Evolutionary conservation across 2,113 vertebrate species (phyloP).

Genomic region (Jacana jacana): DNA sequence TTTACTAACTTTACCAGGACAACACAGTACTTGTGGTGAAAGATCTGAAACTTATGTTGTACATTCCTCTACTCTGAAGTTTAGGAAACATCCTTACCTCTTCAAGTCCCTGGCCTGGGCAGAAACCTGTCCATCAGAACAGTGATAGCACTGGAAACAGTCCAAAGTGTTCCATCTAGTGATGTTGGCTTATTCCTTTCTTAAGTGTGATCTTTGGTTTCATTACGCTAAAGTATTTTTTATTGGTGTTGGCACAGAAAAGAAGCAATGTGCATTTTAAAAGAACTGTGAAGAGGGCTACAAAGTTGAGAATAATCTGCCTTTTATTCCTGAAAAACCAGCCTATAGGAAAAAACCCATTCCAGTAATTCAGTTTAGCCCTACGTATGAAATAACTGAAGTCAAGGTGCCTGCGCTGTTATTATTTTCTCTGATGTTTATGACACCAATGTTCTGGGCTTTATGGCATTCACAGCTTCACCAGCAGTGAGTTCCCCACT

Average conservation of each 20-base stretch:
- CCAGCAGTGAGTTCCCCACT: slow-evolving; percentile 85
- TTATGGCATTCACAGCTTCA: slow-evolving; percentile 73
- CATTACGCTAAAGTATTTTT: slow-evolving; percentile 64
- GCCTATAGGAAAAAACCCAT: slow-evolving; percentile 65
- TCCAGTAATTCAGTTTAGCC: slow-evolving; percentile 92
- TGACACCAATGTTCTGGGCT: slow-evolving; percentile 86
- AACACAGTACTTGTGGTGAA: neutral
- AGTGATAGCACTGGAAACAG: neutral
- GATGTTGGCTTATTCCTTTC: slow-evolving; percentile 40
- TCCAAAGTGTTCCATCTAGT: slow-evolving; percentile 19
- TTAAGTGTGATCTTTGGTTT: slow-evolving; percentile 59
- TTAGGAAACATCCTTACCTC: neutral
- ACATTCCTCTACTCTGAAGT: neutral
- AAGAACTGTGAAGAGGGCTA: slow-evolving; percentile 40
- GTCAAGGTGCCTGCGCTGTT: slow-evolving; percentile 85
- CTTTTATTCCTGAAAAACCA: slow-evolving; percentile 56
- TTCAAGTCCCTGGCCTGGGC: neutral
- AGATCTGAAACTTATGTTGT: neutral
- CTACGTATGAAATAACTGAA: slow-evolving; percentile 84
- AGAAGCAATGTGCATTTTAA: slow-evolving; percentile 42
- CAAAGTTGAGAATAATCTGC: slow-evolving; percentile 58
- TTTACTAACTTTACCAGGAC: neutral
- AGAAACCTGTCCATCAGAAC: slow-evolving; percentile 13
- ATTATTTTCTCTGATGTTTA: slow-evolving; percentile 90
- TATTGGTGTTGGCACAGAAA: slow-evolving; percentile 60